Evolutionary conservation across 2,888 invertebrate species (phyloP).

Genomic region (Scaptomyza caliginosa): DNA sequence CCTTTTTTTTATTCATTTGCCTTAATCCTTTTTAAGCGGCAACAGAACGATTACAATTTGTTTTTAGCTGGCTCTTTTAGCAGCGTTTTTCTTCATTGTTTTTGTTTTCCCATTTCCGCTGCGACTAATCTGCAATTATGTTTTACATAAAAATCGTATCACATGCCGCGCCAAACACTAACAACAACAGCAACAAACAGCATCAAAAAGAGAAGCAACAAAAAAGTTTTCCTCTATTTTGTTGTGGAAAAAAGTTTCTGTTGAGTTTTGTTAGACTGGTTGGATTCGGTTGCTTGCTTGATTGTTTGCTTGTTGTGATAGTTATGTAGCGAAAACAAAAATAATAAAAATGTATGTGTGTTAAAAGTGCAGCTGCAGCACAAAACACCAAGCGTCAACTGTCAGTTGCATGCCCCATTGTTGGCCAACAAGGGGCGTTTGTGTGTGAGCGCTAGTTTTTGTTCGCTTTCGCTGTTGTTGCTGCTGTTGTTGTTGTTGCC

Average conservation of each 20-base stretch:
- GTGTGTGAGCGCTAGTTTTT: conserved; percentile 8
- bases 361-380: conserved; percentile 24
- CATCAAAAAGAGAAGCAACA: conserved; percentile 6
- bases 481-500: conserved; percentile 22
- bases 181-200: conserved; percentile 15
- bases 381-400: conserved; percentile 26
- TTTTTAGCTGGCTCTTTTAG: conserved; percentile 29
- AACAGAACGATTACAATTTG: conserved; percentile 62
- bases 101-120: conserved; percentile 52
- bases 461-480: too few species aligned
- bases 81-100: conserved; percentile 1
- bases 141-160: conserved; percentile 77
- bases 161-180: conserved; percentile 49
- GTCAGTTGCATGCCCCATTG: conserved; percentile 17
- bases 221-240: conserved; percentile 45
- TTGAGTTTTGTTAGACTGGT: conserved; percentile 47
- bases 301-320: conserved; percentile 62
- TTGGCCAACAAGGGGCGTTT: conserved; percentile 29
- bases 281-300: conserved; percentile 40
- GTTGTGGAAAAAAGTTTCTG: conserved; percentile 32
- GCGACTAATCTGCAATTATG: conserved; percentile 78
- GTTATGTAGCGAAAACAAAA: conserved; percentile 32
- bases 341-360: conserved; percentile 24
- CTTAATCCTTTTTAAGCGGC: conserved; percentile 72
- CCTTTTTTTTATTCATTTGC: conserved; percentile 23